phyloP scores from a whole-genome alignment of 1,140 invertebrate genomes.

The Mesaphorura yosii region DNA sequence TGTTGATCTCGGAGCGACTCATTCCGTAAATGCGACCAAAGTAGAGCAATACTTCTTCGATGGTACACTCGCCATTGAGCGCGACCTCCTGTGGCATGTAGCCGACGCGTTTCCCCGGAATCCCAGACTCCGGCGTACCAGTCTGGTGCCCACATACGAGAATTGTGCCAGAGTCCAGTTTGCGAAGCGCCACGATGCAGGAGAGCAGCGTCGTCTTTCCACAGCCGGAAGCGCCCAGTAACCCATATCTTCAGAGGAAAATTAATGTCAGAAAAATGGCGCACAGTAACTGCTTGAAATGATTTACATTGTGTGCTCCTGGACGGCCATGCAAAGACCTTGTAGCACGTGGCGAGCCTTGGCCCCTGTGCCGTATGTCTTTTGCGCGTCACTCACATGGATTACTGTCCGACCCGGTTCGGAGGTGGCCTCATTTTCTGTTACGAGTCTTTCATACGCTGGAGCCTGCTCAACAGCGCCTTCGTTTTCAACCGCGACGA shows the following conservation, averaged over 20 bases:
- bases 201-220: constrained; percentile 74
- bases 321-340: not conserved
- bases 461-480: no score
- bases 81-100: constrained; percentile 65
- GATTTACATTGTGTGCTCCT: constrained; percentile 3
- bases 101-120: constrained; percentile 67
- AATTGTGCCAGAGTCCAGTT: constrained; percentile 69
- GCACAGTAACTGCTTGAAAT: not conserved
- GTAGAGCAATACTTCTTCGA: constrained; percentile 44
- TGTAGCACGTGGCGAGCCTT: not conserved
- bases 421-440: no score
- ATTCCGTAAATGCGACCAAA: constrained; percentile 46
- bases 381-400: no score
- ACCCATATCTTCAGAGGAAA: constrained; percentile 20
- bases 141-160: constrained; percentile 73
- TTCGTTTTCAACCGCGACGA: no score
- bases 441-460: no score
- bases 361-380: not conserved
- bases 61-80: constrained; percentile 44
- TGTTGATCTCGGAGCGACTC: constrained; percentile 34
- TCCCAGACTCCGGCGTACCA: constrained; percentile 55
- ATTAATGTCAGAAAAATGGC: not conserved
- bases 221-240: constrained; percentile 71
- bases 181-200: constrained; percentile 69
- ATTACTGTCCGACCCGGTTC: no score